These are phyloP conservation scores for Probaryconus sp. DNA, from an alignment of 1,140 invertebrate genomes.

Conservation along the genomic window DNA sequence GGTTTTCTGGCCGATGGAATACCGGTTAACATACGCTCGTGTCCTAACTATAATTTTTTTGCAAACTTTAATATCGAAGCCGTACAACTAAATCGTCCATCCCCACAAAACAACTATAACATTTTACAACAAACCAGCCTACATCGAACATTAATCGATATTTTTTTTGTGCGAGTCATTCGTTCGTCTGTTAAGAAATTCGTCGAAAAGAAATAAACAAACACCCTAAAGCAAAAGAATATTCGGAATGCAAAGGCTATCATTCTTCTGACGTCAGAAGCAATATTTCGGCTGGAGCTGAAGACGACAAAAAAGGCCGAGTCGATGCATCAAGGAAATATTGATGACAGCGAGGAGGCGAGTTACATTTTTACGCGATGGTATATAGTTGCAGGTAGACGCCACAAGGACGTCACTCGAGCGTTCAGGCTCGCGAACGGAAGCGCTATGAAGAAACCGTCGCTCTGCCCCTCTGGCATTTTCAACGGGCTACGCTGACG, in stretches of 20 bases:
- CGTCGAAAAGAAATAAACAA: slow-evolving; percentile 1
- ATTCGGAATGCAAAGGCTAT: background rate
- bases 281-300: background rate
- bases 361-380: slow-evolving; percentile 38
- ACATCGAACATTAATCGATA: too few relatives aligned
- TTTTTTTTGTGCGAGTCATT: too few relatives aligned
- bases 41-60: too few relatives aligned
- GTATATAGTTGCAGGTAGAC: slow-evolving; percentile 50
- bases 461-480: slow-evolving; percentile 16
- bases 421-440: slow-evolving; percentile 56
- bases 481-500: slow-evolving; percentile 44
- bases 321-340: slow-evolving; percentile 38
- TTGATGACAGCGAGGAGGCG: slow-evolving; percentile 22
- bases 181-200: too few relatives aligned
- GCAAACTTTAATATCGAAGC: too few relatives aligned
- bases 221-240: slow-evolving; percentile 6
- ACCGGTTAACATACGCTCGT: too few relatives aligned
- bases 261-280: slow-evolving; percentile 22
- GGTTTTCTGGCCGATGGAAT: too few relatives aligned
- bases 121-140: too few relatives aligned
- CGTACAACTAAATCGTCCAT: too few relatives aligned
- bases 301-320: slow-evolving; percentile 5
- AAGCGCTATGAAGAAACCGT: slow-evolving; percentile 55
- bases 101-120: too few relatives aligned
- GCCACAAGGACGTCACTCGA: slow-evolving; percentile 52